Evolutionary conservation across 2,797 vertebrate genomes (phyloP).

Genomic region (Alectoris magna): DNA sequence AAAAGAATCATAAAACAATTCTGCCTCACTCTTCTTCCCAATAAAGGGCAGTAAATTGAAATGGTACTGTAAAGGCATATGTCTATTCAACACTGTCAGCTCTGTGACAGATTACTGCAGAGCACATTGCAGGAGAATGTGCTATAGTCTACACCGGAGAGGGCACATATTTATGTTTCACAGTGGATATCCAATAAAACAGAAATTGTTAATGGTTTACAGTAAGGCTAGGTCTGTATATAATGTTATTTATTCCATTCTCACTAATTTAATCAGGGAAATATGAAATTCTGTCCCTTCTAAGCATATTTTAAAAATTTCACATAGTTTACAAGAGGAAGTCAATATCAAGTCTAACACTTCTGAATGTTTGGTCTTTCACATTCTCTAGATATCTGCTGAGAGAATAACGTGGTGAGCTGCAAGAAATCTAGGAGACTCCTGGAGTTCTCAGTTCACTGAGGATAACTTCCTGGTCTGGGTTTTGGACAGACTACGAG

Average conservation of each 20-base stretch:
- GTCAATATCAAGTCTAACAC: not conserved
- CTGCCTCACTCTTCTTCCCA: not conserved
- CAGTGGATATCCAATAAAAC: not conserved
- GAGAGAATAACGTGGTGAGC: too few relatives aligned
- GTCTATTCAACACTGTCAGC: not conserved
- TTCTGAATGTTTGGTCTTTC: not conserved
- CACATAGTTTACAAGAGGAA: not conserved
- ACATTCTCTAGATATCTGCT: not conserved
- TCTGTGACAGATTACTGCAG: not conserved
- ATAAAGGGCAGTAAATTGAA: not conserved
- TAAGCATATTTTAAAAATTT: not conserved
- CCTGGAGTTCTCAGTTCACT: too few relatives aligned
- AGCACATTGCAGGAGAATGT: not conserved
- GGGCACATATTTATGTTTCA: not conserved
- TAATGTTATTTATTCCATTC: not conserved
- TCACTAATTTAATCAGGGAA: not conserved
- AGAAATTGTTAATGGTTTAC: not conserved
- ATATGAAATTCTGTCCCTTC: not conserved
- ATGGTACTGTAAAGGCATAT: not conserved
- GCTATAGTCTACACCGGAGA: not conserved
- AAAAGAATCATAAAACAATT: not conserved
- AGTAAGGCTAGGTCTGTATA: not conserved
- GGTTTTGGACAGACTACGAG: too few relatives aligned
- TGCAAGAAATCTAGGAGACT: too few relatives aligned
- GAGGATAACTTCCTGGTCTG: too few relatives aligned